Percentiles rank a stretch among this genome's conserved stretches.
Conservation (phyloP, 2,113 vertebrate species). For the Chloropsis hardwickii region DNA sequence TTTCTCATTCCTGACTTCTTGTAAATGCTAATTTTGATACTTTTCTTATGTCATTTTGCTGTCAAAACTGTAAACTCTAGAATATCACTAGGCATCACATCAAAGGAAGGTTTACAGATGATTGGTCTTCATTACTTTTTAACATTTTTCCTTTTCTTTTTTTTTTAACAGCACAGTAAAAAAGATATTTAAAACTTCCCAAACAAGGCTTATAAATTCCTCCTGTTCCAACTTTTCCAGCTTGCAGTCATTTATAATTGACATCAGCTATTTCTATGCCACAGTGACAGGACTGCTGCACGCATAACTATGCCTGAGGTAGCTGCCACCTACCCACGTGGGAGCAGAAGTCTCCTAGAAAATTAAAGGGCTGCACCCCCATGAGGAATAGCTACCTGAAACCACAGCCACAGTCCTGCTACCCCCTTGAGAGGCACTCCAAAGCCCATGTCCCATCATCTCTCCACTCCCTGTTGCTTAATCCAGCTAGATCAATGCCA, state of each 20-base stretch:
- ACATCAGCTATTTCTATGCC: background rate
- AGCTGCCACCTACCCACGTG: background rate
- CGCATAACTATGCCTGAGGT: fast-evolving
- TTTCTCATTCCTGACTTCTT: background rate
- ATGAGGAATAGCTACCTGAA: background rate
- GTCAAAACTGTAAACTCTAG: background rate
- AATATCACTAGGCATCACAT: background rate
- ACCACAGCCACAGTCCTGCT: background rate
- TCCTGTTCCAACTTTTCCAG: background rate
- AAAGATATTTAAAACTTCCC: background rate
- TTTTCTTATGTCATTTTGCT: background rate
- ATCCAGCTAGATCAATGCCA: background rate
- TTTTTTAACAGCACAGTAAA: background rate
- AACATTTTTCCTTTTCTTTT: background rate
- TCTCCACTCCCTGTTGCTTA: background rate
- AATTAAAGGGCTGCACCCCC: background rate
- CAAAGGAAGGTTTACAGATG: background rate
- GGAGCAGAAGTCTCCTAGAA: background rate
- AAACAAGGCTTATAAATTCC: background rate
- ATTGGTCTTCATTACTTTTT: background rate
- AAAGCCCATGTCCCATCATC: background rate
- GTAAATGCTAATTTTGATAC: background rate
- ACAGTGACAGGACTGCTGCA: background rate
- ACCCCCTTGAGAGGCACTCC: background rate
- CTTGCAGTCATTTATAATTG: background rate